phyloP scores from a whole-genome alignment of 1,140 invertebrate genomes.

The Sitophilus oryzae region DNA sequence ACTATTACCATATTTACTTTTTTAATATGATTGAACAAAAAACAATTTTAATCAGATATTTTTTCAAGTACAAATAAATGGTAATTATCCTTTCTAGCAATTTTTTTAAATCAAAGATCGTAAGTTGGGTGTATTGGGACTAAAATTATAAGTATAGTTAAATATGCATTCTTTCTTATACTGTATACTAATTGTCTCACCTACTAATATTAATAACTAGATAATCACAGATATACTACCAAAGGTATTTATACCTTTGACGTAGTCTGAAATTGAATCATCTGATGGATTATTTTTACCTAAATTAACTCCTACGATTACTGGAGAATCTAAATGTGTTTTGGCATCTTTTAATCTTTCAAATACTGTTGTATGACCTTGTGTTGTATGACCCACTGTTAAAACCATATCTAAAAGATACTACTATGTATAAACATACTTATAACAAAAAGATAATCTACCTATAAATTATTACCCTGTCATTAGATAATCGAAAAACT shows the following conservation, averaged over 20 bases:
- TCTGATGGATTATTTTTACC: constrained; percentile 88
- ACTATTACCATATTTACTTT: no score
- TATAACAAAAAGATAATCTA: constrained; percentile 30
- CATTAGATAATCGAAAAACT: constrained; percentile 80
- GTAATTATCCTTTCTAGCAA: constrained; percentile 63
- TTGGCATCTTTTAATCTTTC: constrained; percentile 56
- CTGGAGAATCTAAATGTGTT: constrained; percentile 38
- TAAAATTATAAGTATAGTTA: constrained; percentile 38
- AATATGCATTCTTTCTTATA: not conserved
- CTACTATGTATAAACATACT: not conserved
- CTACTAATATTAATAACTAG: constrained; percentile 86
- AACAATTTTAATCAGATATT: no score
- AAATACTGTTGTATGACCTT: constrained; percentile 74
- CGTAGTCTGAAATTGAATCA: constrained; percentile 76
- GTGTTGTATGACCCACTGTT: no score
- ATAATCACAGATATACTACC: constrained; percentile 73
- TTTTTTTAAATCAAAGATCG: constrained; percentile 66
- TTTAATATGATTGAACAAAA: no score
- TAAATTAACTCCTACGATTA: constrained; percentile 83
- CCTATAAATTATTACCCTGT: constrained; percentile 91
- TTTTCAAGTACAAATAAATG: no score
- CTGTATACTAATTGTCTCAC: constrained; percentile 43
- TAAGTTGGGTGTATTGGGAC: constrained; percentile 93
- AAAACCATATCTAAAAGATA: constrained; percentile 70
- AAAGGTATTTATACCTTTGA: constrained; percentile 70